These are phyloP conservation scores for Cecropterus lyciades DNA, from an alignment of 1,140 invertebrate species.

Conservation along the genomic window DNA sequence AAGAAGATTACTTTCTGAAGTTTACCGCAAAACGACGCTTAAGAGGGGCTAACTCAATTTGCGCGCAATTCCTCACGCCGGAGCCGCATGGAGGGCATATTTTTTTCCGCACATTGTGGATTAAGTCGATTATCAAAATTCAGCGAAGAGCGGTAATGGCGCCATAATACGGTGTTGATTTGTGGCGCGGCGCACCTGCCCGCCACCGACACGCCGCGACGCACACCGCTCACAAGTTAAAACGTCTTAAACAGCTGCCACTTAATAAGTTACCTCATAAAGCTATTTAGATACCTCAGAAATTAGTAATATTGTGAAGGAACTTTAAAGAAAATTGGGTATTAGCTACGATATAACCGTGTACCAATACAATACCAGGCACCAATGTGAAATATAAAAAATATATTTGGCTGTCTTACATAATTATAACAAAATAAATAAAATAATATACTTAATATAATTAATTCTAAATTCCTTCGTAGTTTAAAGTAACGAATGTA, in stretches of 20 bases:
- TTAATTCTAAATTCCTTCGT: too few relatives aligned
- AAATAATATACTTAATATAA: too few relatives aligned
- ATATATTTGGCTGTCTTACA: too few relatives aligned
- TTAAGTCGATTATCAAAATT: slow-evolving; percentile 63
- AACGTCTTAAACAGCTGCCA: neutral
- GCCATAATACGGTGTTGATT: slow-evolving; percentile 45
- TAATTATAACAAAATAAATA: too few relatives aligned
- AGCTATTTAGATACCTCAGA: neutral
- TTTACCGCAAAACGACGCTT: slow-evolving; percentile 54
- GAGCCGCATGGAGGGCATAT: slow-evolving; percentile 37
- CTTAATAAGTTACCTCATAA: slow-evolving; percentile 1
- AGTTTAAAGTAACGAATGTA: too few relatives aligned
- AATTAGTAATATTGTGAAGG: too few relatives aligned
- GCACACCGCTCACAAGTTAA: neutral
- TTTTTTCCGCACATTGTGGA: slow-evolving; percentile 39
- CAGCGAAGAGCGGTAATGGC: slow-evolving; percentile 45
- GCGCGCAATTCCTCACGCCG: slow-evolving; percentile 41
- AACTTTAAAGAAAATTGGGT: too few relatives aligned
- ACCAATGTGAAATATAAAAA: too few relatives aligned
- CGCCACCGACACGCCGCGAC: neutral
- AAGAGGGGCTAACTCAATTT: slow-evolving; percentile 59
- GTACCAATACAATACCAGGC: too few relatives aligned
- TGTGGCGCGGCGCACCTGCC: slow-evolving; percentile 26
- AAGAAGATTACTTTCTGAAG: slow-evolving; percentile 67
- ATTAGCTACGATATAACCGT: too few relatives aligned